Percentiles rank a stretch among this genome's conserved stretches.
Conservation (phyloP, 2,888 invertebrate species). For the Hirtodrosophila trivittata region DNA sequence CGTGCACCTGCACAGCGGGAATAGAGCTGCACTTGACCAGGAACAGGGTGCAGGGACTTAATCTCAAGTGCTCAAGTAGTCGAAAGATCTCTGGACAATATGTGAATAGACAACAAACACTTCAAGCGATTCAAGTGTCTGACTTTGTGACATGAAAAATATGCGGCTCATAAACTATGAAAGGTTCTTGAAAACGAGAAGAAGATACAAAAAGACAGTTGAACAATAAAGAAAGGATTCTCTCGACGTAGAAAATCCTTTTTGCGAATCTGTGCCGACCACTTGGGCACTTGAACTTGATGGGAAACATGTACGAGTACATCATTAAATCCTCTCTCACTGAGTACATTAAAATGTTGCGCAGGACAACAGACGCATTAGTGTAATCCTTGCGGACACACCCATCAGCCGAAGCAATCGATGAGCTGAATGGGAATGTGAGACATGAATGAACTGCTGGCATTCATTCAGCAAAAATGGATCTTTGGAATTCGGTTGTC, state of each 20-base stretch:
- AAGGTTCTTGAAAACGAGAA: constrained; percentile 56
- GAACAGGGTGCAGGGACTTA: constrained; percentile 1
- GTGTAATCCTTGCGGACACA: constrained; percentile 75
- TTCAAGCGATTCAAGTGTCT: constrained; percentile 72
- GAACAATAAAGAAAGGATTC: no score
- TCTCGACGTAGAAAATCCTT: constrained; percentile 63
- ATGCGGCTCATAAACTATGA: constrained; percentile 62
- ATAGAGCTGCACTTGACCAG: constrained; percentile 55
- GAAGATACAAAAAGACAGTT: not conserved
- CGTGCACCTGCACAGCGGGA: constrained; percentile 59
- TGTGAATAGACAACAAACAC: constrained; percentile 63
- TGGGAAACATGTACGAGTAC: constrained; percentile 77
- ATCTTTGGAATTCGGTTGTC: constrained; percentile 14
- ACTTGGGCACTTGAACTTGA: constrained; percentile 64
- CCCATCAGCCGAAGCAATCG: constrained; percentile 45
- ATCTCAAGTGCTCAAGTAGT: constrained; percentile 31
- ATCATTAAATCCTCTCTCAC: constrained; percentile 78
- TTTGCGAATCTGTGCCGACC: constrained; percentile 74
- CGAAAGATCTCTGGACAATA: constrained; percentile 39
- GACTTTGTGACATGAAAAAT: constrained; percentile 61
- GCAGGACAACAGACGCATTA: constrained; percentile 71
- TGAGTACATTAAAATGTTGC: constrained; percentile 68
- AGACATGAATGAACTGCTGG: constrained; percentile 52
- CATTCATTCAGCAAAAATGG: constrained; percentile 58
- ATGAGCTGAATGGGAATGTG: constrained; percentile 39